Evolutionary conservation across 1,140 invertebrate genomes (phyloP), one percentile per base, ranked within the genome.

Genomic region (Sminthurides bifidus): DNA sequence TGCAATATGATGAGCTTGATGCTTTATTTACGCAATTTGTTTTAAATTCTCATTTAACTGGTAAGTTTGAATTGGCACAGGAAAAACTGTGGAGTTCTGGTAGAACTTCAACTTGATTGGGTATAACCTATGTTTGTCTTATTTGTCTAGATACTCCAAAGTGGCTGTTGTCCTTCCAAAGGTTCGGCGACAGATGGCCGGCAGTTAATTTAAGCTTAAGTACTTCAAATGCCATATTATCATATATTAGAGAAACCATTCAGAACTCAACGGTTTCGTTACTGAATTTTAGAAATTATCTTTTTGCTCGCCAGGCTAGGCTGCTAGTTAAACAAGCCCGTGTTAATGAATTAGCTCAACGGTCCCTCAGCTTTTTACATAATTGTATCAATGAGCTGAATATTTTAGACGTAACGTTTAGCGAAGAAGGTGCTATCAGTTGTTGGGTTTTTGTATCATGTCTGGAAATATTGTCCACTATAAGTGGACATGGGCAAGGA

Each of bases 1-100:
- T 96, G 44, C 92, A 96, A 67, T 97, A 96, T 73, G 92, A 98
- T 74, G 92, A 96, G 75, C 73, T 96, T 63, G 92, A 96, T 77
- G 92, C 92, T 51, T 77, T 96, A 46, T 96, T 97, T 72, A 92
- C 92, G 12, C 92, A 96, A 74, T 95, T 94, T 75, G 81, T 96
- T 35, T 79, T 92, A 54, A 94, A 94, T 75, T 88, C 87, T 41
- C 83, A 85, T 69, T 77, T 87, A 59, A 85, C 85, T 67, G 80
- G 81, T 84, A 71, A 68, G 66, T 27, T 12, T 10, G 19, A 12
- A 12, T 43, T 10, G 10, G 6, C 8, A 43, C 40, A 43, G 14
- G 21, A 19, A n/a, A 19, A 19, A 43, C 17, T 43, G 17, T 6
- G 10, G n/a, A n/a, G n/a, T n/a, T n/a, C n/a, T n/a, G n/a, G n/a